Conservation (phyloP, 2,797 vertebrate genomes). For the Gouania willdenowi region DNA sequence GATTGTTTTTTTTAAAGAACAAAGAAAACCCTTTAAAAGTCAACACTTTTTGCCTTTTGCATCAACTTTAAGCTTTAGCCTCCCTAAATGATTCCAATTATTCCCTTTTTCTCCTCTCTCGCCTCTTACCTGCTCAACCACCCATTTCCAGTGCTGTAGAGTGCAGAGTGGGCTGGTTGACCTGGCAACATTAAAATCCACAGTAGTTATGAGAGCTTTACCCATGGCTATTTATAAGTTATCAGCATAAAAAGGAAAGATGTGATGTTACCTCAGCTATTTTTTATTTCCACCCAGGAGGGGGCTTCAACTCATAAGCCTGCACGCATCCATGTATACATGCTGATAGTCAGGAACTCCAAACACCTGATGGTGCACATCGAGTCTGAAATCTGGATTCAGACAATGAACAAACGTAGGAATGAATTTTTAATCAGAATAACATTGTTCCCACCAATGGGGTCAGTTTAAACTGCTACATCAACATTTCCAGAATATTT, state of each 20-base stretch:
- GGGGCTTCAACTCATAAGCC: conserved; percentile 51
- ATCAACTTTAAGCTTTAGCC: background rate
- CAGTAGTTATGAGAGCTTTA: conserved; percentile 59
- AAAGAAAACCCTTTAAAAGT: conserved; percentile 6
- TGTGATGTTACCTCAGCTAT: conserved; percentile 57
- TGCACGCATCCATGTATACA: conserved; percentile 34
- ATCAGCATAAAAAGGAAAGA: conserved; percentile 9
- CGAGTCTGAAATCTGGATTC: no score
- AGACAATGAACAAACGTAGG: no score
- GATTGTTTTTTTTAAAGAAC: conserved; percentile 5
- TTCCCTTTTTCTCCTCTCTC: conserved; percentile 45
- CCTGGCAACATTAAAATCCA: conserved; percentile 59
- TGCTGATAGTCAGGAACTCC: conserved; percentile 18
- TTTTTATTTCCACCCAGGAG: conserved; percentile 51
- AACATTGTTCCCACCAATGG: no score
- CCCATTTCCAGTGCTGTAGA: conserved; percentile 50
- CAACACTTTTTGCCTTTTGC: conserved; percentile 4
- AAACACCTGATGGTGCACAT: conserved; percentile 33
- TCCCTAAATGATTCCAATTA: conserved; percentile 22
- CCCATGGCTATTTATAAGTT: conserved; percentile 58
- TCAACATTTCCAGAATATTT: no score
- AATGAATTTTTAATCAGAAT: no score
- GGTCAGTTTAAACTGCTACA: no score
- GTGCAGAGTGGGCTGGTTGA: conserved; percentile 68
- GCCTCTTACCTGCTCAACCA: conserved; percentile 53